phyloP scores from a whole-genome alignment of 1,140 invertebrate species.

The Bombus polaris region DNA sequence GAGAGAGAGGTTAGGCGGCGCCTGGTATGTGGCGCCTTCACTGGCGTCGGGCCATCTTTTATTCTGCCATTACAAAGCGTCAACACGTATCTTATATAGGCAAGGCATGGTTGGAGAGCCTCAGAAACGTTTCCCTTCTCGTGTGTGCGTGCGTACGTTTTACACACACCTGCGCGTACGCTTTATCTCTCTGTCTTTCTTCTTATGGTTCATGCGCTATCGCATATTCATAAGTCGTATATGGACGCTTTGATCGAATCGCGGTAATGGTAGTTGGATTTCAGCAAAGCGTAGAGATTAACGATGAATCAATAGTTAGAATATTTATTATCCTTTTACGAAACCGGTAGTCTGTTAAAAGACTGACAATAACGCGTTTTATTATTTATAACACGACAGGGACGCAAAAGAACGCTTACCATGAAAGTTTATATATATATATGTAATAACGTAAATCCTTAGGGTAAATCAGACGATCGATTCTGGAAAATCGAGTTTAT shows the following conservation, averaged over 20 bases:
- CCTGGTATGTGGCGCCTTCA: slow-evolving; percentile 81
- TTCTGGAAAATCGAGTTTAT: no score
- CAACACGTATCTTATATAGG: slow-evolving; percentile 70
- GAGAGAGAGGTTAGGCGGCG: slow-evolving; percentile 75
- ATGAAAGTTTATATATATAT: no score
- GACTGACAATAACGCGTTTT: neutral
- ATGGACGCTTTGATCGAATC: neutral
- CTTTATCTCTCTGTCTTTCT: slow-evolving; percentile 17
- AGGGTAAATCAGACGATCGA: no score
- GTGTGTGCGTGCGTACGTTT: slow-evolving; percentile 37
- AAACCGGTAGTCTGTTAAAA: neutral
- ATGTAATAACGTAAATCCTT: no score
- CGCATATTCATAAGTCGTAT: neutral
- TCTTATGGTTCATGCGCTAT: neutral
- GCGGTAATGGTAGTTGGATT: neutral
- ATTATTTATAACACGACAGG: no score
- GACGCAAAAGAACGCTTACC: no score
- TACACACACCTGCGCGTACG: slow-evolving; percentile 20
- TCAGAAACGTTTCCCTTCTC: neutral
- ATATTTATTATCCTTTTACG: neutral
- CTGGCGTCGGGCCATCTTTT: slow-evolving; percentile 79
- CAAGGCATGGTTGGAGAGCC: slow-evolving; percentile 43
- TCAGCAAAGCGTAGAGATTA: neutral
- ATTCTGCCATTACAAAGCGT: slow-evolving; percentile 76
- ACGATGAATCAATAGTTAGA: neutral